phyloP scores from a whole-genome alignment of 1,140 invertebrate species.

The Brachionus rotundiformis region DNA sequence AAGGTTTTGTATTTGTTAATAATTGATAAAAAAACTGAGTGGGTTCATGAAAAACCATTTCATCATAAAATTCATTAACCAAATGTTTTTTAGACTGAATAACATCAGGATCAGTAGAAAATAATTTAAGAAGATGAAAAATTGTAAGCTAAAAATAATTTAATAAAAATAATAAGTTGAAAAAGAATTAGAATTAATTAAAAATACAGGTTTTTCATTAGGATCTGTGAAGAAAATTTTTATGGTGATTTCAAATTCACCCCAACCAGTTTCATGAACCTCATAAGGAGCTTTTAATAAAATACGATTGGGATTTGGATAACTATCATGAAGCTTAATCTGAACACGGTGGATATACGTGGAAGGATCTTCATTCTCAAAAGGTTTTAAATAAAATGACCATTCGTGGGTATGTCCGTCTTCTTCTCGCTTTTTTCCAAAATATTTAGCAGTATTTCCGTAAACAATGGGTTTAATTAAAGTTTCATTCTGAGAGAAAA shows the following conservation, averaged over 20 bases:
- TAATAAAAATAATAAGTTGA: background rate
- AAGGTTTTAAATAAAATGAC: slow-evolving; percentile 96
- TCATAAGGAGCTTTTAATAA: slow-evolving; percentile 93
- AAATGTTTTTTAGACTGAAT: slow-evolving; percentile 12
- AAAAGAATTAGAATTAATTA: background rate
- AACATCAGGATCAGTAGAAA: slow-evolving; percentile 33
- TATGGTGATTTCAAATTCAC: slow-evolving; percentile 97
- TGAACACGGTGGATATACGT: slow-evolving; percentile 92
- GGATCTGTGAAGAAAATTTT: slow-evolving; percentile 95
- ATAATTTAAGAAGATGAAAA: slow-evolving; percentile 51
- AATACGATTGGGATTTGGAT: slow-evolving; percentile 86
- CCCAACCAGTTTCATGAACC: slow-evolving; percentile 98
- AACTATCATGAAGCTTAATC: slow-evolving; percentile 96
- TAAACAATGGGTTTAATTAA: slow-evolving; percentile 95
- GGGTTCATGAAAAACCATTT: slow-evolving; percentile 48
- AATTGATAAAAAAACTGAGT: slow-evolving; percentile 23
- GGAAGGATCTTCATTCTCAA: slow-evolving; percentile 82
- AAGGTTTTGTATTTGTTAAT: slow-evolving; percentile 7
- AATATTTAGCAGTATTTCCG: slow-evolving; percentile 90
- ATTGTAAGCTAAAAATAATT: slow-evolving; percentile 13
- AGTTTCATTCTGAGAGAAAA: slow-evolving; percentile 72
- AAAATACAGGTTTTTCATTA: slow-evolving; percentile 35
- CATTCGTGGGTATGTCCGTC: slow-evolving; percentile 98
- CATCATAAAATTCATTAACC: slow-evolving; percentile 50
- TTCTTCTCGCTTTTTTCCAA: slow-evolving; percentile 95